Percentiles rank a stretch among this genome's conserved stretches.
Conservation (phyloP, 2,797 vertebrate genomes). For the Gallinago solitaria region DNA sequence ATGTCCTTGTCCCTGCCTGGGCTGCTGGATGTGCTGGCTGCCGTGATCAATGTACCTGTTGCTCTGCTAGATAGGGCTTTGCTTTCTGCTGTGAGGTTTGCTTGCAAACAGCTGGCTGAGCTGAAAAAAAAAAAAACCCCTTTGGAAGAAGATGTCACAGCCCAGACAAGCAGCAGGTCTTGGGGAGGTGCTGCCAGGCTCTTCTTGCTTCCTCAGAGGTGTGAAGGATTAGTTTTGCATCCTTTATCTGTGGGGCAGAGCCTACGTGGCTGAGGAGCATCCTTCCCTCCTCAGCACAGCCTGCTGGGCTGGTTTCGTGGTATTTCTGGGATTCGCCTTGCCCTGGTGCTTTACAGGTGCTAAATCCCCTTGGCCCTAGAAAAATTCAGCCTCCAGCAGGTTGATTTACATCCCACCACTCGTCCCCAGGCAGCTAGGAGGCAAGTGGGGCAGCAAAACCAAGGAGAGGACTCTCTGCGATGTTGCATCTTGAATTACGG, state of each 20-base stretch:
- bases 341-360: neutral
- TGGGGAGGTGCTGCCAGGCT: neutral
- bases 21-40: neutral
- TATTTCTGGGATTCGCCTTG: neutral
- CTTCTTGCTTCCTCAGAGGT: neutral
- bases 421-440: neutral
- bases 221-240: neutral
- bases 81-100: neutral
- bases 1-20: neutral
- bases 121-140: neutral
- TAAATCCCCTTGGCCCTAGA: neutral
- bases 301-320: neutral
- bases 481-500: neutral
- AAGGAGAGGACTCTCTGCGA: neutral
- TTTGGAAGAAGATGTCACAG: neutral
- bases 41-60: fast-evolving
- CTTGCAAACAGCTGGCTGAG: neutral
- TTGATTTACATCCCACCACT: neutral
- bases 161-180: neutral
- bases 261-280: neutral
- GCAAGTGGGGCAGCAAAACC: neutral
- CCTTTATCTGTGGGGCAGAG: neutral
- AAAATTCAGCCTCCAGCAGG: neutral
- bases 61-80: neutral
- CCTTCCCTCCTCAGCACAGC: neutral